phyloP scores from a whole-genome alignment of 2,113 vertebrate genomes.

The Mus musculus region DNA sequence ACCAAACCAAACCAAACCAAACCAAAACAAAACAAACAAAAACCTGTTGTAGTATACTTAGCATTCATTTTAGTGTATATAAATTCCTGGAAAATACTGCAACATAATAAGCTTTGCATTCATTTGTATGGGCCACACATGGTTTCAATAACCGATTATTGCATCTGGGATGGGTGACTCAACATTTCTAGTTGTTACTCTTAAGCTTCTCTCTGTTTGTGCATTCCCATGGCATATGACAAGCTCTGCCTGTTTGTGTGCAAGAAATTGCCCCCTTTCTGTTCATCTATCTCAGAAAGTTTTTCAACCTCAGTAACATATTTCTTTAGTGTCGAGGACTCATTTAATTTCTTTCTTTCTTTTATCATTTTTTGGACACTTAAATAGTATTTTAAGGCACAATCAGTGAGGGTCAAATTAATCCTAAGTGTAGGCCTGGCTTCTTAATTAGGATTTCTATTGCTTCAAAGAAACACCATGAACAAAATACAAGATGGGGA shows the following conservation, averaged over 20 bases:
- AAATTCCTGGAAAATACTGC: not conserved
- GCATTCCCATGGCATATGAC: not conserved
- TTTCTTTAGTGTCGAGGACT: not conserved
- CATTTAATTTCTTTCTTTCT: not conserved
- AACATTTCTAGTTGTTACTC: not conserved
- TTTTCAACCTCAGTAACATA: not conserved
- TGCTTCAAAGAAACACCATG: not conserved
- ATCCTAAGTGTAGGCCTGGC: not conserved
- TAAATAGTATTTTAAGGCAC: not conserved
- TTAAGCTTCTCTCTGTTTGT: not conserved
- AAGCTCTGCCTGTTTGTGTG: not conserved
- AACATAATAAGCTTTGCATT: not conserved
- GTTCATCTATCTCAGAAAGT: not conserved
- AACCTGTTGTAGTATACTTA: not conserved
- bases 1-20: no score
- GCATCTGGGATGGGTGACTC: not conserved
- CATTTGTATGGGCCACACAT: not conserved
- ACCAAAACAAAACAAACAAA: no score
- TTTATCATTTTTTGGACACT: not conserved
- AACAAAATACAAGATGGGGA: not conserved
- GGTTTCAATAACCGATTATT: not conserved
- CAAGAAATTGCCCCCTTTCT: not conserved
- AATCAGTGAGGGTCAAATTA: conserved; percentile 25
- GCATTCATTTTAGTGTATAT: not conserved
- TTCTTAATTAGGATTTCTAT: not conserved